Conservation (phyloP, 2,797 vertebrate species). For the Ctenopoma multispine region DNA sequence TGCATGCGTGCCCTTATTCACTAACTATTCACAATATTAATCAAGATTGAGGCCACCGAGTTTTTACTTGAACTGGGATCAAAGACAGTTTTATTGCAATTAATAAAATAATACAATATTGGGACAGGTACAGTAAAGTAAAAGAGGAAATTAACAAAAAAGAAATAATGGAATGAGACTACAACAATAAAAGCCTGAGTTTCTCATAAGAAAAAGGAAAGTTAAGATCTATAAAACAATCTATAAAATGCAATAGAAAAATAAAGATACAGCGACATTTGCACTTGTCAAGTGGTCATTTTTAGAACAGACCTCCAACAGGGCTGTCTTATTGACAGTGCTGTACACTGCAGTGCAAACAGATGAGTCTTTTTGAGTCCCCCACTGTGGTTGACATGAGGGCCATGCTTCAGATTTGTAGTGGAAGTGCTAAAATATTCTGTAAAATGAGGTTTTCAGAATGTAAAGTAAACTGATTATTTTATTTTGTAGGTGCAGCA, state of each 20-base stretch:
- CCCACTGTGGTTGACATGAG: background rate
- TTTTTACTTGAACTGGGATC: background rate
- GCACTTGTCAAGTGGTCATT: slow-evolving; percentile 2
- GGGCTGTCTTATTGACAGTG: slow-evolving; percentile 18
- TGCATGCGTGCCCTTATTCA: background rate
- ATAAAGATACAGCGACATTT: no score
- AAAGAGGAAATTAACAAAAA: no score
- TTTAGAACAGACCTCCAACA: background rate
- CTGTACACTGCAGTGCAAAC: slow-evolving; percentile 36
- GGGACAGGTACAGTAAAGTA: no score
- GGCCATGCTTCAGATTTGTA: slow-evolving; percentile 6
- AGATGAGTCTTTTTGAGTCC: background rate
- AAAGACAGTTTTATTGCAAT: background rate
- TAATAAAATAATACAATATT: no score
- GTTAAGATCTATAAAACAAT: background rate
- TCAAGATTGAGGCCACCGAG: background rate
- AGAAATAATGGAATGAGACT: no score
- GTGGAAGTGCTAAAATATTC: background rate
- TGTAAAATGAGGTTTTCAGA: background rate
- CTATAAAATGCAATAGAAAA: background rate
- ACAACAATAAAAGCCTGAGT: background rate
- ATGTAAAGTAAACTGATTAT: background rate
- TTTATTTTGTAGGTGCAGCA: background rate
- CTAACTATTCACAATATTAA: background rate
- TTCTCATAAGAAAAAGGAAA: background rate